Percentiles rank a stretch among this genome's conserved stretches.
phyloP scores from a whole-genome alignment of 2,113 vertebrate genomes.

The Bombycilla garrulus region DNA sequence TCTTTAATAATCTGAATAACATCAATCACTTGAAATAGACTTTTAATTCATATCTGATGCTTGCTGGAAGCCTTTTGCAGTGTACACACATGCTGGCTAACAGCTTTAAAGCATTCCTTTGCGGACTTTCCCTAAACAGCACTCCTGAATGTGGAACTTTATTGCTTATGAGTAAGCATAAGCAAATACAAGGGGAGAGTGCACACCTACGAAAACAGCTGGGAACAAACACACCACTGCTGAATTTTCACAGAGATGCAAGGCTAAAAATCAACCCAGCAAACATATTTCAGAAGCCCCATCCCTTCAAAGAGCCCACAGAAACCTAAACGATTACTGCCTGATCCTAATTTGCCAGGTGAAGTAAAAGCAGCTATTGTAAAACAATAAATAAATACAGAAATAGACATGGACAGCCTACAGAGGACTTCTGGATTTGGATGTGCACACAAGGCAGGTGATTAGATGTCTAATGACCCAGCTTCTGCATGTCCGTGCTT shows the following conservation, averaged over 20 bases:
- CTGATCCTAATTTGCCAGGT: neutral
- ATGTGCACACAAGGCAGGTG: neutral
- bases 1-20: neutral
- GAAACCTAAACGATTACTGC: neutral
- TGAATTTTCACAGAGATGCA: constrained; percentile 7
- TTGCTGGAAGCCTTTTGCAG: neutral
- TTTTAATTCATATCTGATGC: neutral
- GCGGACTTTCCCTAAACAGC: constrained; percentile 11
- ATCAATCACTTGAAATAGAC: neutral
- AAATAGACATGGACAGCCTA: constrained; percentile 9
- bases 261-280: constrained; percentile 11
- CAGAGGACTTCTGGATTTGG: constrained; percentile 30
- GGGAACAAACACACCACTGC: constrained; percentile 25
- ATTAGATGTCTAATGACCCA: neutral
- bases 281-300: neutral
- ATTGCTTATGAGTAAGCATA: constrained; percentile 56
- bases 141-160: constrained; percentile 4
- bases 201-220: constrained; percentile 25
- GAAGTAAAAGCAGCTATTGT: constrained; percentile 24
- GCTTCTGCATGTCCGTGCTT: neutral
- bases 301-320: constrained; percentile 47
- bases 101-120: constrained; percentile 47
- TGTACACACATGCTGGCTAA: neutral
- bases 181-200: constrained; percentile 26
- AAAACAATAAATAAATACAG: neutral